A percentile compares a stretch with the other conserved stretches of the same genome.
phyloP scores from a whole-genome alignment of 2,888 invertebrate genomes.

The Autographa pulchrina region DNA sequence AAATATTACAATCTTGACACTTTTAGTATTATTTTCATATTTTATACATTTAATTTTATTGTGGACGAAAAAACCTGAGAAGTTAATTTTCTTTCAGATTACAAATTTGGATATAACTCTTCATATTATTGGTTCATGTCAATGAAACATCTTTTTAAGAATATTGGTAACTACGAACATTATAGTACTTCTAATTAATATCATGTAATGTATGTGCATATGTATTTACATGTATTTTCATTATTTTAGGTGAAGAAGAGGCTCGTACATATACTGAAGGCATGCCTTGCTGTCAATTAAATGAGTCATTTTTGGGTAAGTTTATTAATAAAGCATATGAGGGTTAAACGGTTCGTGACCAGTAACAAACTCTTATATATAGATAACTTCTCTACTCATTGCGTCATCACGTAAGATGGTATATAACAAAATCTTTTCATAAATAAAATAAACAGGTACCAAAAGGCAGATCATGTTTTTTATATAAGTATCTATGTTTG shows the following conservation, averaged over 20 bases:
- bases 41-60: too few relatives aligned
- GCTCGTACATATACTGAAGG: background rate
- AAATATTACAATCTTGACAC: too few relatives aligned
- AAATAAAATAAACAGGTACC: too few relatives aligned
- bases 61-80: too few relatives aligned
- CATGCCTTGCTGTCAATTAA: background rate
- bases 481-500: too few relatives aligned
- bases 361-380: background rate
- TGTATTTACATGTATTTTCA: background rate
- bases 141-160: constrained; percentile 9
- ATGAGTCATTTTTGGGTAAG: constrained; percentile 3
- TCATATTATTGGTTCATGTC: constrained; percentile 20
- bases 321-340: too few relatives aligned
- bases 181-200: background rate
- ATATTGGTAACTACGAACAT: constrained; percentile 11
- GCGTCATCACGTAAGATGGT: too few relatives aligned
- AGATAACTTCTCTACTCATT: too few relatives aligned
- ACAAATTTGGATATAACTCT: background rate
- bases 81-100: background rate
- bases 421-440: too few relatives aligned
- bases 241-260: constrained; percentile 8
- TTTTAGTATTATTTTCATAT: too few relatives aligned
- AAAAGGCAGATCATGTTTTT: too few relatives aligned
- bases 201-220: background rate
- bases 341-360: too few relatives aligned